phyloP scores from a whole-genome alignment of 1,140 invertebrate species.

The Plodia interpunctella region DNA sequence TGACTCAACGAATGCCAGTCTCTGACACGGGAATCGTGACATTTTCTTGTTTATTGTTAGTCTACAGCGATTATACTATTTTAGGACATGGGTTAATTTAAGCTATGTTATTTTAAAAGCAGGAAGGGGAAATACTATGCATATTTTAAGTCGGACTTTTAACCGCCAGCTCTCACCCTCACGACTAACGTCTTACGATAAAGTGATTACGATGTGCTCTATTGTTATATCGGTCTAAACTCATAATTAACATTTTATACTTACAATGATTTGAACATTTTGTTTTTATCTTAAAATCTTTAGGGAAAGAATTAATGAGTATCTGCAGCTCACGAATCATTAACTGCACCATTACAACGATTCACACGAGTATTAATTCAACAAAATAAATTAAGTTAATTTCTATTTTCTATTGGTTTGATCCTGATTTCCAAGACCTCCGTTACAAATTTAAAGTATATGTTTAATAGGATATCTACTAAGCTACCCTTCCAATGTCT shows the following conservation, averaged over 20 bases:
- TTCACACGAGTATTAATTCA: background rate
- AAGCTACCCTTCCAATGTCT: too few species aligned
- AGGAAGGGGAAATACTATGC: slow-evolving; percentile 60
- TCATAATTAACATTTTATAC: slow-evolving; percentile 1
- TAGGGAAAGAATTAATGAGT: background rate
- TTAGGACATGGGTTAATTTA: slow-evolving; percentile 57
- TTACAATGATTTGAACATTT: background rate
- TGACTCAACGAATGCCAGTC: slow-evolving; percentile 4
- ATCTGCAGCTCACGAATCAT: background rate
- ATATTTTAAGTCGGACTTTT: slow-evolving; percentile 47
- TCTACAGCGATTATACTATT: slow-evolving; percentile 59
- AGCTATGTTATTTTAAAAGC: slow-evolving; percentile 63
- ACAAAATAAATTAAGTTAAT: too few species aligned
- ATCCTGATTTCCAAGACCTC: too few species aligned
- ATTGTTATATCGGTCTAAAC: slow-evolving; percentile 7
- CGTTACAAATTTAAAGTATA: too few species aligned
- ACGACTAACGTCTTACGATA: background rate
- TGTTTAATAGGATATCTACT: too few species aligned
- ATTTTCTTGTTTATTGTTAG: slow-evolving; percentile 61
- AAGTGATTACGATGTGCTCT: background rate
- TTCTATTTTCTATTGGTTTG: too few species aligned
- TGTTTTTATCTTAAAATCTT: background rate
- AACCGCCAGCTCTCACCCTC: slow-evolving; percentile 24
- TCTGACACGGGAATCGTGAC: slow-evolving; percentile 42
- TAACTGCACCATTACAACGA: background rate